Evolutionary conservation across 2,113 vertebrate species (phyloP), one percentile per base, ranked within the genome.

Genomic region (Heliornis fulica): DNA sequence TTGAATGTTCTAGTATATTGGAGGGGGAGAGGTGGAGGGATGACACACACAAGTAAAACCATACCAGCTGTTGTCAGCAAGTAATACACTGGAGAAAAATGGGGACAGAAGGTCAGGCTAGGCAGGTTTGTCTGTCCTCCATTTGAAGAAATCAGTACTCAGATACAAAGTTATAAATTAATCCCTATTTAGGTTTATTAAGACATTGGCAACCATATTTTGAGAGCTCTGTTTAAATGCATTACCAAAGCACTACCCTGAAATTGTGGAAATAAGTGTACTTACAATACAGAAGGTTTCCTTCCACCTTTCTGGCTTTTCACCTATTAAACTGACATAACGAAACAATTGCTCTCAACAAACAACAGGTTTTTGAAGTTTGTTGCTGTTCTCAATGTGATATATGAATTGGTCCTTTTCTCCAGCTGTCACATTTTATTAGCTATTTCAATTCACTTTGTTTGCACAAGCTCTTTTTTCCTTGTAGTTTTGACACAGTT

Each of bases 391-490:
- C 93, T 90, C 60, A 28, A 18, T 40, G 59, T 4, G 9, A 41
- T 71, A 46, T 25, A 65, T 66, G 38, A 94, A 89, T 72, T 75
- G 51, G 53, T 85, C 83, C 40, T 78, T 96, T 97, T 78, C 65
- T 95, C 48, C 68, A 83, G 63, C 94, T 96, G 90, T 83, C 96
- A 96, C 25, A 57, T 84, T 93, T 87, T 85, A 89, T 96, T 94
- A 81, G 82, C 29, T 64, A 54, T 87, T 95, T 89, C 93, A 75
- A 69, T 65, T 78, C 61, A 14, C 25, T 91, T 93, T 77, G n/a
- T 40, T 94, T 88, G 53, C 71, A 64, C 1, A 0, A 77, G 26
- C 26, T 50, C 57, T 63, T 92, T 88, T 81, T 69, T 1, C 36
- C 70, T 84, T 86, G 48, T 77, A 72, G 69, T 90, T 95, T 91